These are phyloP conservation scores for Pachycephala philippinensis DNA, from an alignment of 2,113 vertebrate species.

Conservation along the genomic window DNA sequence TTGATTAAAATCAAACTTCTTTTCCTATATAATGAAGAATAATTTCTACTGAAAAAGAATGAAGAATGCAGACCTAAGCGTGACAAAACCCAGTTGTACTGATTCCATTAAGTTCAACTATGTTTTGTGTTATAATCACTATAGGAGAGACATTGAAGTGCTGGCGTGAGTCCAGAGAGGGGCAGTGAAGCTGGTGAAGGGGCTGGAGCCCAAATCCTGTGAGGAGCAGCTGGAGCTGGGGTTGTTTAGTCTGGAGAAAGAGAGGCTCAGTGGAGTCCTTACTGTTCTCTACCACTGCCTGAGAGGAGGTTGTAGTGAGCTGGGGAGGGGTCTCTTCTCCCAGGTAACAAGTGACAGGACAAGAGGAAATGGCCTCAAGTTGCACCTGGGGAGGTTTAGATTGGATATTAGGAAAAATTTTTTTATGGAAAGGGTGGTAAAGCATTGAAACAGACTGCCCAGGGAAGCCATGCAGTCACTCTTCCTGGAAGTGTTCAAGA, in stretches of 20 bases:
- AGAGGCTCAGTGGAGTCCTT: not conserved
- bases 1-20: not conserved
- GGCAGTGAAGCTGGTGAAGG: not conserved
- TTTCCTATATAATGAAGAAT: not conserved
- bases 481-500: not conserved
- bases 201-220: not conserved
- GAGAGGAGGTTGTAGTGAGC: not conserved
- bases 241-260: not conserved
- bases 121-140: not conserved
- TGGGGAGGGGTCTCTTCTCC: not conserved
- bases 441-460: not conserved
- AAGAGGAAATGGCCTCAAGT: not conserved
- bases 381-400: not conserved
- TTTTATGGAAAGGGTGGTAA: not conserved
- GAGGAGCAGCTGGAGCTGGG: not conserved
- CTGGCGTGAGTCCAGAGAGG: not conserved
- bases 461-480: not conserved
- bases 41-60: not conserved
- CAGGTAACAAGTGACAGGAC: not conserved
- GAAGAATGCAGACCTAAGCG: not conserved
- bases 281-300: not conserved
- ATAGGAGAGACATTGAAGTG: not conserved
- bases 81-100: not conserved
- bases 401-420: not conserved
- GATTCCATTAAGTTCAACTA: not conserved